phyloP scores from a whole-genome alignment of 2,797 vertebrate genomes.

The Artibeus jamaicensis region DNA sequence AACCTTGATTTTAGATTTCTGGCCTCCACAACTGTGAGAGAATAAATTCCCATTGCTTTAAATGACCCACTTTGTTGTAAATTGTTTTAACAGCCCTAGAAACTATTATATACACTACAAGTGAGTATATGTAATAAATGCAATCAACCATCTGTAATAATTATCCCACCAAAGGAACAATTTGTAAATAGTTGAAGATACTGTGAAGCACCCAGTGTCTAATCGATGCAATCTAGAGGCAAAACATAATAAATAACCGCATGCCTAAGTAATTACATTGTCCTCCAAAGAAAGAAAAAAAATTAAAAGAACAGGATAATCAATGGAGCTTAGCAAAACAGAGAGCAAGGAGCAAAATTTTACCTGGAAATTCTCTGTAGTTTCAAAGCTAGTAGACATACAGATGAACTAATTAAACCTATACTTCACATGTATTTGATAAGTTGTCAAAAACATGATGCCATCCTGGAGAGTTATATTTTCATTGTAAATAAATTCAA shows the following conservation, averaged over 20 bases:
- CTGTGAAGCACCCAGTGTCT: neutral
- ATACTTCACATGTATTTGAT: neutral
- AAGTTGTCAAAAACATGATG: neutral
- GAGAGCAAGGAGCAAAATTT: neutral
- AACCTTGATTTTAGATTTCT: neutral
- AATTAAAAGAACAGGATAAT: neutral
- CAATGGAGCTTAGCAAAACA: neutral
- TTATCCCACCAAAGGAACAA: neutral
- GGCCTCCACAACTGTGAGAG: neutral
- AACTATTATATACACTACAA: neutral
- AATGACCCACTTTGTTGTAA: neutral
- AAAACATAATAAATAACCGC: neutral
- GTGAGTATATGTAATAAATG: neutral
- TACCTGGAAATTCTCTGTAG: neutral
- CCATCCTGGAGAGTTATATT: neutral
- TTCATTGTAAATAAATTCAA: slow-evolving; percentile 31
- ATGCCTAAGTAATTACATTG: neutral
- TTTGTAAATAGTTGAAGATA: neutral
- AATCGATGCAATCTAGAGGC: neutral
- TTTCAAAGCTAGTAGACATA: neutral
- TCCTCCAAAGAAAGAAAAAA: neutral
- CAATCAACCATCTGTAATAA: neutral
- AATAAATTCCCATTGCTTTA: neutral
- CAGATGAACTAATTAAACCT: neutral
- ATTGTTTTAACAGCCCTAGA: neutral